Evolutionary conservation across 35 echinoderm and acorn worm species (phyloP).

Genomic region (Ophiothrix spiculata): DNA sequence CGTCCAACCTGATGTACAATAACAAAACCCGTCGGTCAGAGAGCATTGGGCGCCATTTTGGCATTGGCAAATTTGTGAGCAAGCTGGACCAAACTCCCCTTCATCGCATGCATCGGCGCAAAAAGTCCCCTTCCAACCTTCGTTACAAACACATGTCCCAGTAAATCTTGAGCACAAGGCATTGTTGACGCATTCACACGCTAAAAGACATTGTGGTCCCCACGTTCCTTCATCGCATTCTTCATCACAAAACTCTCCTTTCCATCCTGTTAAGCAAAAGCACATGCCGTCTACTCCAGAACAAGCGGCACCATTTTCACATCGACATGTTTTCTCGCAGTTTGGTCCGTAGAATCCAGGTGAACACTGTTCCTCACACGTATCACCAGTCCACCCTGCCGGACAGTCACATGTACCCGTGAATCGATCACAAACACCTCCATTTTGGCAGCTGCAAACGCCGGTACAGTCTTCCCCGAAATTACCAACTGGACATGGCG

Average conservation of each 20-base stretch:
- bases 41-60: constrained; percentile 56
- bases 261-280: constrained; percentile 66
- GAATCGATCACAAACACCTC: constrained; percentile 48
- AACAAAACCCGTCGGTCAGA: constrained; percentile 70
- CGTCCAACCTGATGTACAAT: constrained; percentile 67
- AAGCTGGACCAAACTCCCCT: constrained; percentile 61
- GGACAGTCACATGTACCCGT: constrained; percentile 65
- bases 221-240: constrained; percentile 36
- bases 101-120: constrained; percentile 52
- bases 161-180: constrained; percentile 70
- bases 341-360: constrained; percentile 57
- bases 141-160: constrained; percentile 67
- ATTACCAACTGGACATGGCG: constrained; percentile 35
- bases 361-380: constrained; percentile 13
- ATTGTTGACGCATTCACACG: constrained; percentile 65
- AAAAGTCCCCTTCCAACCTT: constrained; percentile 69
- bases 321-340: constrained; percentile 50
- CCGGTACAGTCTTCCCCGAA: constrained; percentile 67
- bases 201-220: constrained; percentile 48
- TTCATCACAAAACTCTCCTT: constrained; percentile 52
- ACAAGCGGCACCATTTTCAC: constrained; percentile 48
- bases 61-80: constrained; percentile 57
- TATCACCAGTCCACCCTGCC: constrained; percentile 51
- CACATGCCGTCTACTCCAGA: constrained; percentile 66
- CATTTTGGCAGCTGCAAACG: constrained; percentile 64